Evolutionary conservation across 2,797 vertebrate species (phyloP).

Genomic region (Fistularia commersonii): DNA sequence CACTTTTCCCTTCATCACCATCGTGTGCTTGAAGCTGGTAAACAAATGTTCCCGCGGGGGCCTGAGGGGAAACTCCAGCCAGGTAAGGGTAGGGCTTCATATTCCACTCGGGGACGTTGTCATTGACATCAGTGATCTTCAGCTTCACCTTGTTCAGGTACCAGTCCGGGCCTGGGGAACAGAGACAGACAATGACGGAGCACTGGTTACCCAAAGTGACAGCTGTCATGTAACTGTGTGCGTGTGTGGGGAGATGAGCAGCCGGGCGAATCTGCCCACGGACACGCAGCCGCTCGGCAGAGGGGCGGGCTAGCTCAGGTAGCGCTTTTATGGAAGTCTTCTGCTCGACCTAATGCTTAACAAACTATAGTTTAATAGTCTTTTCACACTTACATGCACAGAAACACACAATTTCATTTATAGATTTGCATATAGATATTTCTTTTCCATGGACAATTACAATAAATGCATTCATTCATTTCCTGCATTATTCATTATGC

Average conservation of each 20-base stretch:
- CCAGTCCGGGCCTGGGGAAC: conserved; percentile 80
- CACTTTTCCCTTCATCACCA: conserved; percentile 80
- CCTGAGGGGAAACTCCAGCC: conserved; percentile 79
- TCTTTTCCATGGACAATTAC: no score
- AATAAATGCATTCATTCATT: no score
- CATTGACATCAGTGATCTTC: conserved; percentile 83
- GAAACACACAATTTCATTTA: no score
- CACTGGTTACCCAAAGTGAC: conserved; percentile 61
- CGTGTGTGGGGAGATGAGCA: conserved; percentile 43
- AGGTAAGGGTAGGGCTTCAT: conserved; percentile 85
- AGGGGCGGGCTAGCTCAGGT: conserved; percentile 5
- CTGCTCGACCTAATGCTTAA: no score
- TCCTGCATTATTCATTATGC: no score
- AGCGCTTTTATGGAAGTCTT: no score
- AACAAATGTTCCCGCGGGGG: conserved; percentile 70
- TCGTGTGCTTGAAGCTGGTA: conserved; percentile 84
- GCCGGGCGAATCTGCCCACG: conserved; percentile 27
- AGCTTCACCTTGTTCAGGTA: conserved; percentile 82
- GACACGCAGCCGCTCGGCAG: conserved; percentile 28
- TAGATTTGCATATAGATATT: no score
- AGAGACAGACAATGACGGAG: conserved; percentile 48
- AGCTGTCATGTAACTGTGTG: conserved; percentile 64
- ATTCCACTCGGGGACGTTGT: conserved; percentile 84
- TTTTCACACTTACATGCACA: no score
- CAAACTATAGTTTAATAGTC: no score